Percentiles rank a stretch among this genome's conserved stretches.
Conservation (phyloP, 2,888 invertebrate species). For the Amiota mariae region DNA sequence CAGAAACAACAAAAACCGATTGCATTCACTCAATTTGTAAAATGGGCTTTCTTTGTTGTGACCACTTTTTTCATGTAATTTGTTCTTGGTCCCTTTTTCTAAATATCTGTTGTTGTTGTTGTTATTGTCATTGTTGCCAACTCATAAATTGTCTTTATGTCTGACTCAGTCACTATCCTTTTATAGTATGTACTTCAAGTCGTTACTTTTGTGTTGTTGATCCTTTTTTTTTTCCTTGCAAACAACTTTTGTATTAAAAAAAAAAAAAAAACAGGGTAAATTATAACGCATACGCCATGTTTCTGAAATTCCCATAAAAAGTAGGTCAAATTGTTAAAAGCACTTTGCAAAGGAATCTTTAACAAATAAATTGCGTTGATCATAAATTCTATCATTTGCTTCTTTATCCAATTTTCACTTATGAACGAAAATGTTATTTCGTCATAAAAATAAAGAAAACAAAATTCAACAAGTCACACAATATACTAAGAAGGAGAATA, state of each 20-base stretch:
- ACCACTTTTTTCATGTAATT: neutral
- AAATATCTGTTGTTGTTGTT: neutral
- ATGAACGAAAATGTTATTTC: too few species aligned
- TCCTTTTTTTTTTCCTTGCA: too few species aligned
- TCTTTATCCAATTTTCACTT: too few species aligned
- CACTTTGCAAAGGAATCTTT: conserved; percentile 57
- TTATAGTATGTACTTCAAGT: conserved; percentile 50
- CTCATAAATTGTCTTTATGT: neutral
- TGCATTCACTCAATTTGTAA: too few species aligned
- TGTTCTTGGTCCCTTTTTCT: too few species aligned
- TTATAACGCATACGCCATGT: conserved; percentile 64
- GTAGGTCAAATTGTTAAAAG: conserved; percentile 49
- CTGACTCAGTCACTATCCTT: conserved; percentile 49
- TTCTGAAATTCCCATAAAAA: conserved; percentile 40
- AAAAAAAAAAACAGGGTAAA: neutral
- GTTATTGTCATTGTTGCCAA: conserved; percentile 42
- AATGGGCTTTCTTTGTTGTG: neutral
- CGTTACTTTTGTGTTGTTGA: neutral
- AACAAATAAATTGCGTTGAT: conserved; percentile 25
- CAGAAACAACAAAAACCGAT: too few species aligned
- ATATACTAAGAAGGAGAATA: too few species aligned
- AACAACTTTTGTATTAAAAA: too few species aligned
- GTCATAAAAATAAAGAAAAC: too few species aligned
- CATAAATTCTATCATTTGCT: too few species aligned
- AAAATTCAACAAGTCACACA: too few species aligned